These are phyloP conservation scores for Nomada fabriciana DNA, from an alignment of 2,888 invertebrate species.

Conservation along the genomic window DNA sequence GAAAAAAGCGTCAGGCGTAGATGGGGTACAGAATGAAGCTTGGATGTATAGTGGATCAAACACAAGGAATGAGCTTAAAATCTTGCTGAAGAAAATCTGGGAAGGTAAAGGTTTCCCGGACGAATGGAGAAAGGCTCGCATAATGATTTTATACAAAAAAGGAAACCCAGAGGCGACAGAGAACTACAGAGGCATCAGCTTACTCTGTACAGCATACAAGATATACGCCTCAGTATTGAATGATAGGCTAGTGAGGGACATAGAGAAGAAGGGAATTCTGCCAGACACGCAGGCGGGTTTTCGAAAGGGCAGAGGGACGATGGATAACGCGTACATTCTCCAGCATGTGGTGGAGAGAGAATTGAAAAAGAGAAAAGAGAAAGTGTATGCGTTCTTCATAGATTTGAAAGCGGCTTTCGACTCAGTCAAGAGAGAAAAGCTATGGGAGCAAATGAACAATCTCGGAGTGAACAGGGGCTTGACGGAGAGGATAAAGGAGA, in stretches of 20 bases:
- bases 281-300: conserved; percentile 14
- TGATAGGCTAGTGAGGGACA: neutral
- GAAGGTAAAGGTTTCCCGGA: too few species aligned
- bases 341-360: conserved; percentile 6
- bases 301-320: neutral
- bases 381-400: neutral
- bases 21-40: too few species aligned
- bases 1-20: too few species aligned
- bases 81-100: too few species aligned
- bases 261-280: conserved; percentile 3
- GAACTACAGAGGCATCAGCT: too few species aligned
- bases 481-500: neutral
- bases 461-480: neutral
- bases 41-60: too few species aligned
- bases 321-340: neutral
- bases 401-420: neutral
- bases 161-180: too few species aligned
- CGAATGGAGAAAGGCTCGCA: too few species aligned
- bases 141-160: too few species aligned
- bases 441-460: neutral
- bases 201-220: too few species aligned
- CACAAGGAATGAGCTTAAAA: too few species aligned
- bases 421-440: neutral
- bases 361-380: neutral
- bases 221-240: too few species aligned